Evolutionary conservation across 2,113 vertebrate genomes (phyloP).

Genomic region (Phoxinus phoxinus): DNA sequence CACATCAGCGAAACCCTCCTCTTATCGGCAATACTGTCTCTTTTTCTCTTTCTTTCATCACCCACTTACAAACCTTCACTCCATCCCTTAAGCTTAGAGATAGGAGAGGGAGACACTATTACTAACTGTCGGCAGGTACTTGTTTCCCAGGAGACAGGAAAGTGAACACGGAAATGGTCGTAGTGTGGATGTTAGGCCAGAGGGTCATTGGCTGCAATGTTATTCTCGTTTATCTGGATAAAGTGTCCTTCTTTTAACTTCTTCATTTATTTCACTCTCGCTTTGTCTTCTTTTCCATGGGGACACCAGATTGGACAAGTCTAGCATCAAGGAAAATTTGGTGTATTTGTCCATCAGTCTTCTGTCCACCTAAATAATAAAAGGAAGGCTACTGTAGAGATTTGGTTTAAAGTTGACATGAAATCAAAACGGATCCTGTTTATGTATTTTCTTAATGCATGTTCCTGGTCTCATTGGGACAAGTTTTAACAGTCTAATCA

Average conservation of each 20-base stretch:
- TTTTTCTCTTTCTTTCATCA: slow-evolving; percentile 44
- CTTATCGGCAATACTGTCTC: slow-evolving; percentile 40
- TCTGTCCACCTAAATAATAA: not conserved
- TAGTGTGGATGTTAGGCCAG: slow-evolving; percentile 45
- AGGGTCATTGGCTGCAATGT: slow-evolving; percentile 44
- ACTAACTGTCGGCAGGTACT: slow-evolving; percentile 39
- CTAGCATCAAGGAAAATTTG: not conserved
- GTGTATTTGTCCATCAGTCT: not conserved
- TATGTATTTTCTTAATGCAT: not conserved
- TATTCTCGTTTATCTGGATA: slow-evolving; percentile 44
- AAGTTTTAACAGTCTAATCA: not conserved
- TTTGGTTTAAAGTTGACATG: not conserved
- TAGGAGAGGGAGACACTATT: slow-evolving; percentile 41
- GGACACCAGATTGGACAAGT: not conserved
- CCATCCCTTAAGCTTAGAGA: slow-evolving; percentile 31
- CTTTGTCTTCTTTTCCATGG: not conserved
- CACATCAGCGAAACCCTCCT: slow-evolving; percentile 31
- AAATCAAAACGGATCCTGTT: not conserved
- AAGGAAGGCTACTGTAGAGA: not conserved
- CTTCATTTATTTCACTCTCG: not conserved
- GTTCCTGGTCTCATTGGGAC: not conserved
- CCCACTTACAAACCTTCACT: slow-evolving; percentile 40
- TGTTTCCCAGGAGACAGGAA: slow-evolving; percentile 37
- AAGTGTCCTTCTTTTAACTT: slow-evolving; percentile 32
- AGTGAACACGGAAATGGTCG: slow-evolving; percentile 29